Evolutionary conservation across 2,113 vertebrate genomes (phyloP).

Genomic region (Sinocyclocheilus maitianheensis): DNA sequence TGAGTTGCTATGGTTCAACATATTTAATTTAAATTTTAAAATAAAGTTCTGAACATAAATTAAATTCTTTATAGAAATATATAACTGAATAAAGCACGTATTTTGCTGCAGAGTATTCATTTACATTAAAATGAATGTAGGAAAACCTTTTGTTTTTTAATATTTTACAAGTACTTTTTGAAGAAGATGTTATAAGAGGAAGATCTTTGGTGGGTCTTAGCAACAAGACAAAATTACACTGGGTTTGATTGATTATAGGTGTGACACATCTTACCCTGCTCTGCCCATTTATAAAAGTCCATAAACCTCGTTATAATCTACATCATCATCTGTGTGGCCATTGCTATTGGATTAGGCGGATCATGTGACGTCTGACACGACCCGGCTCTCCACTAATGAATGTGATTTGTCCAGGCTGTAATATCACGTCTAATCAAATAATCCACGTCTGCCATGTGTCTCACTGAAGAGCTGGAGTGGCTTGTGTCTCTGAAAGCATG

Average conservation of each 20-base stretch:
- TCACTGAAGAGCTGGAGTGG: slow-evolving; percentile 12
- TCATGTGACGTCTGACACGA: background rate
- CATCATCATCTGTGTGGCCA: background rate
- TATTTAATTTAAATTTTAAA: background rate
- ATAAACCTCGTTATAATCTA: background rate
- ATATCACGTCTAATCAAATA: slow-evolving; percentile 34
- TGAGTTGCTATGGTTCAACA: background rate
- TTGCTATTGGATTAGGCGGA: background rate
- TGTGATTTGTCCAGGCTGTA: slow-evolving; percentile 27
- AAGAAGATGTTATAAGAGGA: no score
- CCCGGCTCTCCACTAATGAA: slow-evolving; percentile 3
- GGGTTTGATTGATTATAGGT: background rate
- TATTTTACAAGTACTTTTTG: no score
- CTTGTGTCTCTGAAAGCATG: background rate
- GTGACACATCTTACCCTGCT: background rate
- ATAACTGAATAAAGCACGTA: no score
- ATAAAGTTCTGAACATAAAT: background rate
- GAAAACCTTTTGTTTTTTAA: no score
- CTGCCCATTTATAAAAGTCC: background rate
- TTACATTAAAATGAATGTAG: no score
- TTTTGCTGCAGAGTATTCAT: no score
- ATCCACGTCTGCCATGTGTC: slow-evolving; percentile 34
- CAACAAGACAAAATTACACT: background rate
- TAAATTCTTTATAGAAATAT: no score
- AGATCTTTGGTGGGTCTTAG: background rate